These are phyloP conservation scores for Coracias cyanogaster DNA, from an alignment of 2,797 vertebrate genomes.

Conservation along the genomic window DNA sequence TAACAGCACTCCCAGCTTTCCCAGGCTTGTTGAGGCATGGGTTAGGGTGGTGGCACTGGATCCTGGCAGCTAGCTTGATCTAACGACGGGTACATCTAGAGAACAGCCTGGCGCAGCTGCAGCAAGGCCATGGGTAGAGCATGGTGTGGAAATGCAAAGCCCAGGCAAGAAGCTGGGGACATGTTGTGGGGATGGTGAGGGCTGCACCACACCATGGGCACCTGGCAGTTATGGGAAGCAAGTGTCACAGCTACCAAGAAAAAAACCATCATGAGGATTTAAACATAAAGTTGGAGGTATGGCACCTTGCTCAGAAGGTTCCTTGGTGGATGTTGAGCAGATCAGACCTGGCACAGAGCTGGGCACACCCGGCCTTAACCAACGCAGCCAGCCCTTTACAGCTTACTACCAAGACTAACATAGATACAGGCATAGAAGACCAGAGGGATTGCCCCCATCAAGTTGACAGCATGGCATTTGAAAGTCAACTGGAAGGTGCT, in stretches of 20 bases:
- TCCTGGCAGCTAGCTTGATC: not conserved
- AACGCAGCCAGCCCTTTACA: not conserved
- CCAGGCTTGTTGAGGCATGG: not conserved
- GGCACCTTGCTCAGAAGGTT: not conserved
- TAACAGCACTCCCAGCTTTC: not conserved
- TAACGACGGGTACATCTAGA: not conserved
- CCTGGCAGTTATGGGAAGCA: accelerated
- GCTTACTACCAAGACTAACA: not conserved
- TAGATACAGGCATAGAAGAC: not conserved
- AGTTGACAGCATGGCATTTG: not conserved
- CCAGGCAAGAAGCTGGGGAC: not conserved
- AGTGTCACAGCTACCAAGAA: not conserved
- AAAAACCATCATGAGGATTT: not conserved
- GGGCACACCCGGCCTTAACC: not conserved
- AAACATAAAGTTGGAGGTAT: not conserved
- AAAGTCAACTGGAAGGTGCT: not conserved
- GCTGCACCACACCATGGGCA: accelerated
- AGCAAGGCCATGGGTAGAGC: not conserved
- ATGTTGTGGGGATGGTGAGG: accelerated
- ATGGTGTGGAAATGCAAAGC: accelerated
- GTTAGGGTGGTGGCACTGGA: not conserved
- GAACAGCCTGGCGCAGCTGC: not conserved
- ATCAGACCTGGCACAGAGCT: not conserved
- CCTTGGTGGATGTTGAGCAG: not conserved
- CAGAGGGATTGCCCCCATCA: not conserved